Evolutionary conservation across 2,888 invertebrate species (phyloP).

Genomic region (Diarsia dahlii): DNA sequence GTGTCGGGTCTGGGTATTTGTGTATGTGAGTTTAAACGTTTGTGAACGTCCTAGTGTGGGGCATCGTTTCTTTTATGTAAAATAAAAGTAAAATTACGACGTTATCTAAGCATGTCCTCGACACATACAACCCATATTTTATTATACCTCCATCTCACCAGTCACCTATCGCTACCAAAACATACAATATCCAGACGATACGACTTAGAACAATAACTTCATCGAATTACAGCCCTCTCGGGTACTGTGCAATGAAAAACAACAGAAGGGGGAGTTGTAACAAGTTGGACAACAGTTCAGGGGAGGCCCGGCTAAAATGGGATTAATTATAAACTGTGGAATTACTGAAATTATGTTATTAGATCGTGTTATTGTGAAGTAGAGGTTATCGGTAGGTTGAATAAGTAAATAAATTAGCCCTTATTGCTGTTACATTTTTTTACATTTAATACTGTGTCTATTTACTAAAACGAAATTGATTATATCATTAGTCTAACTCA

Average conservation of each 20-base stretch:
- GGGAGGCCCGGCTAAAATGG: constrained; percentile 37
- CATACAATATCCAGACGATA: constrained; percentile 51
- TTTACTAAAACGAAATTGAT: no score
- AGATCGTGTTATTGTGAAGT: constrained; percentile 30
- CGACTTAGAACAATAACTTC: constrained; percentile 75
- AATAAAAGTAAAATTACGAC: no score
- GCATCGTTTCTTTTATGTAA: no score
- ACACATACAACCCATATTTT: no score
- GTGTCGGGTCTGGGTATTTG: no score
- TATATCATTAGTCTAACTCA: no score
- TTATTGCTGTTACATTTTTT: no score
- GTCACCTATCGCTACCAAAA: constrained; percentile 17
- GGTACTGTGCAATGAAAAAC: constrained; percentile 66
- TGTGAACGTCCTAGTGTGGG: no score
- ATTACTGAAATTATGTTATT: constrained; percentile 53
- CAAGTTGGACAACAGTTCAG: constrained; percentile 55
- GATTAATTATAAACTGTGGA: constrained; percentile 51
- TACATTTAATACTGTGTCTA: no score
- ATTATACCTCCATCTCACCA: not conserved
- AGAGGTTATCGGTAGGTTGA: constrained; percentile 3
- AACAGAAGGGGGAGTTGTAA: constrained; percentile 64
- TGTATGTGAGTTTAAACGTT: no score
- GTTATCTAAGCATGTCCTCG: not conserved
- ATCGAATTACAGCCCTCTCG: constrained; percentile 72
- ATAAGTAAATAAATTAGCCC: no score